Evolutionary conservation across 2,797 vertebrate genomes (phyloP), one percentile per base, ranked within the genome.

Genomic region (Lutjanus campechanus): DNA sequence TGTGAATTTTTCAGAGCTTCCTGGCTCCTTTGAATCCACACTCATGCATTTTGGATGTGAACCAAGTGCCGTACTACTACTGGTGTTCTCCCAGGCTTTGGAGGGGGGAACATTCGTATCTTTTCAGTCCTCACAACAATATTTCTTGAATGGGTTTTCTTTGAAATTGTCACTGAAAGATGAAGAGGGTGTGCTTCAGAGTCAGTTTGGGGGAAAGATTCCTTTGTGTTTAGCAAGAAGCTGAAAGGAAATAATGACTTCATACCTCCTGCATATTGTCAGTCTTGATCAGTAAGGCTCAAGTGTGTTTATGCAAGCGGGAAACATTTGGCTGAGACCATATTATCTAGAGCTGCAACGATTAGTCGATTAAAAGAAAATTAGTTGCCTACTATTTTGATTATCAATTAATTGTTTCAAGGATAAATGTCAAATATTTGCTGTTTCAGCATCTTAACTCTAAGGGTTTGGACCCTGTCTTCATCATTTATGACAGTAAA

Each of bases 1-100:
- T 73, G 81, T 79, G 88, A 82, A 88, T 88, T 80, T 82, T 81
- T 84, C 43, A 65, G 80, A 82, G 74, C 76, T 84, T 88, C 80
- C 73, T 16, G 10, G 25, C 72, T 85, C 60, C 75, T 86, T 87
- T 86, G 71, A 88, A 83, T 83, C 70, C 7, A 2, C 11, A 55
- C 72, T 91, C 84, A 79, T 84, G 53, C 81, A 79, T 89, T 86
- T 82, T 90, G 85, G 77, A 84, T 76, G 70, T 8, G 19, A 78
- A 87, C 84, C 83, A 85, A 83, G 47, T 63, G 49, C 59, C 66
- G 50, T 54, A 55, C 69, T 70, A 64, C 61, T 8, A 7, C 60
- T 63, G 49, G 40, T 66, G 77, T 82, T 83, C 75, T 71, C 54
- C 29, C 36, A 58, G 81, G 73, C 65, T 75, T 62, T 64, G 61